Evolutionary conservation across 2,797 vertebrate genomes (phyloP), one percentile per base, ranked within the genome.

Genomic region (Morelia viridis): DNA sequence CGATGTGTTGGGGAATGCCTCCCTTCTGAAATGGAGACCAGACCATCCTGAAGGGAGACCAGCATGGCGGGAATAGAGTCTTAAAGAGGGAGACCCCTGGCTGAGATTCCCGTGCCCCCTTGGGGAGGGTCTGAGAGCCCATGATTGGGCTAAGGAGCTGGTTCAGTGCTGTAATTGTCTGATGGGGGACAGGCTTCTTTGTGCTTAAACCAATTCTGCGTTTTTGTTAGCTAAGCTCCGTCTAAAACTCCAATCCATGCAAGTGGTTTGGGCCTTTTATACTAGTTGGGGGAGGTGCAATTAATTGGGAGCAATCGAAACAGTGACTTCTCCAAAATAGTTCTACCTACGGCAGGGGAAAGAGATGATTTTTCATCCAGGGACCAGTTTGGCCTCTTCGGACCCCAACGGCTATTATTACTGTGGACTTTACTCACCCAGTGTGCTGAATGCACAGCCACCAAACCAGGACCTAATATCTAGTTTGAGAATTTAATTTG

Each of bases 1-100:
- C 61, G 89, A 97, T 96, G 17, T 94, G 53, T 15, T 60, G 61
- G 24, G 97, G 97, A 92, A 95, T 68, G 71, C 93, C 53, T 87
- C 96, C 95, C 93, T 94, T 94, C 97, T 97, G 93, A 87, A 92
- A 88, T 61, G 41, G 26, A 88, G 6, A 80, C 4, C 90, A 64
- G 6, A 17, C 8, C 0, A 19, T 10, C n/a, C 50, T n/a, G n/a
- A 92, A 85, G 17, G 28, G 46, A 35, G 2, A 8, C 71, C 9
- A 24, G 0, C 13, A 6, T 19, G 58, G 50, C 4, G 4, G 15
- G 65, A 19, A 53, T 1, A 31, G 62, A 12, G 6, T 2, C 2
- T 56, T 24, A 57, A 92, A 24, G 4, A 62, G 22, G 22, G 41
- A 80, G 19, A 41, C 3, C 71, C 3, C 68, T 71, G 17, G n/a